A percentile compares a stretch with the other conserved stretches of the same genome.
These are phyloP conservation scores for Botia almorhae DNA, from an alignment of 2,797 vertebrate genomes.

Conservation along the genomic window DNA sequence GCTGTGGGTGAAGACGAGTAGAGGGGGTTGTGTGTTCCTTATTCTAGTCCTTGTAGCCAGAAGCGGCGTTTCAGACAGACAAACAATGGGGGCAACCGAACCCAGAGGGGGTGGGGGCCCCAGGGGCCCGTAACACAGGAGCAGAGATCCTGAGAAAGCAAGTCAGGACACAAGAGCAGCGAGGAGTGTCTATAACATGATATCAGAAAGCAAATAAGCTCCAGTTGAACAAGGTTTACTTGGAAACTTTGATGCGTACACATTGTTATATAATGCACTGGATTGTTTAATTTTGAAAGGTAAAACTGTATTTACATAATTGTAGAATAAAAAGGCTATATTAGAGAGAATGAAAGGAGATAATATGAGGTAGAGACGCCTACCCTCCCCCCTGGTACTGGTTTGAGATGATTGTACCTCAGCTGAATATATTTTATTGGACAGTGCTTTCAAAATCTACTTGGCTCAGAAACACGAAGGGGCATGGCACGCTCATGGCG, in stretches of 20 bases:
- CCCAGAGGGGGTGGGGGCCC: constrained; percentile 48
- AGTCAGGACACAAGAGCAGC: constrained; percentile 46
- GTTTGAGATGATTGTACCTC: not conserved
- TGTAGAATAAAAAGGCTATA: not conserved
- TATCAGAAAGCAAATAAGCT: not conserved
- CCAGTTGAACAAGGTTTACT: not conserved
- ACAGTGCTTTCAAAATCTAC: no score
- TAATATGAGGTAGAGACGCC: not conserved
- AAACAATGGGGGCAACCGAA: constrained; percentile 72
- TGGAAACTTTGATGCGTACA: not conserved
- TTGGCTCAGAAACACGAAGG: not conserved
- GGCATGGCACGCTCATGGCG: not conserved
- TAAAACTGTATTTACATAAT: not conserved
- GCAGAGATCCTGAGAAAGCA: constrained; percentile 68
- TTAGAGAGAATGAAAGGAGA: not conserved
- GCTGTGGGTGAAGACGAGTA: constrained; percentile 7
- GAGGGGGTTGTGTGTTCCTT: constrained; percentile 61
- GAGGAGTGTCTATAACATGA: constrained; percentile 24
- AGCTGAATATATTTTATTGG: no score
- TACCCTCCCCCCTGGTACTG: not conserved
- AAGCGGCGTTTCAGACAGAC: constrained; percentile 75
- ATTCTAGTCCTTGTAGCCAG: constrained; percentile 57
- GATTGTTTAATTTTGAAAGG: not conserved
- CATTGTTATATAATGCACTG: not conserved
- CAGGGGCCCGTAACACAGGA: constrained; percentile 48